Percentiles rank a stretch among this genome's conserved stretches.
Evolutionary conservation across 2,888 invertebrate genomes (phyloP).

Genomic region (Parnassius orleans): DNA sequence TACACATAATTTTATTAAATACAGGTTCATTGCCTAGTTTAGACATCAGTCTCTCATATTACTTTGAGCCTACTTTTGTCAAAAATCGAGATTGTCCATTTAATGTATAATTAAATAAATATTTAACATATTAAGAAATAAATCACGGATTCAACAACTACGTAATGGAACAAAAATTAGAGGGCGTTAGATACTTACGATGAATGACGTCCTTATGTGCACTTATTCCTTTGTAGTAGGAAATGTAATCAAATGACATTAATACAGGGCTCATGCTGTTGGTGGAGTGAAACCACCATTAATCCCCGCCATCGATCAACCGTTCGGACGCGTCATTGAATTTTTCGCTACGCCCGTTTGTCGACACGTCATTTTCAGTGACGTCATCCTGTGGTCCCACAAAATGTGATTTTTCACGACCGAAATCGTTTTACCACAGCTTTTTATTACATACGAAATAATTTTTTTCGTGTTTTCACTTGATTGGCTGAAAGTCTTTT

Average conservation of each 20-base stretch:
- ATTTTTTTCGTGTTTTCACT: neutral
- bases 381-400: constrained; percentile 11
- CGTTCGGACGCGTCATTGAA: constrained; percentile 21
- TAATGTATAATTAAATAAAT: too few relatives aligned
- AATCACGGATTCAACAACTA: too few relatives aligned
- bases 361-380: constrained; percentile 24
- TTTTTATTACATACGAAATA: neutral
- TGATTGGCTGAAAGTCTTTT: too few relatives aligned
- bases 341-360: constrained; percentile 26
- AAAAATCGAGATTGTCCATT: too few relatives aligned
- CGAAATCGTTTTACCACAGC: neutral
- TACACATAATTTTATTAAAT: too few relatives aligned
- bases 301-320: constrained; percentile 44
- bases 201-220: too few relatives aligned
- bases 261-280: constrained; percentile 31
- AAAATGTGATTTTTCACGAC: constrained; percentile 7
- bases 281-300: constrained; percentile 44
- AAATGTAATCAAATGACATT: neutral
- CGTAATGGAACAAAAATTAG: too few relatives aligned
- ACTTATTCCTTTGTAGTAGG: neutral
- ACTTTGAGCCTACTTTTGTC: too few relatives aligned
- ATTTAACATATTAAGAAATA: too few relatives aligned
- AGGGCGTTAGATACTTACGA: too few relatives aligned
- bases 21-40: too few relatives aligned
- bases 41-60: too few relatives aligned